Evolutionary conservation across 2,888 invertebrate species (phyloP).

Genomic region (Chrysotoxum bicinctum): DNA sequence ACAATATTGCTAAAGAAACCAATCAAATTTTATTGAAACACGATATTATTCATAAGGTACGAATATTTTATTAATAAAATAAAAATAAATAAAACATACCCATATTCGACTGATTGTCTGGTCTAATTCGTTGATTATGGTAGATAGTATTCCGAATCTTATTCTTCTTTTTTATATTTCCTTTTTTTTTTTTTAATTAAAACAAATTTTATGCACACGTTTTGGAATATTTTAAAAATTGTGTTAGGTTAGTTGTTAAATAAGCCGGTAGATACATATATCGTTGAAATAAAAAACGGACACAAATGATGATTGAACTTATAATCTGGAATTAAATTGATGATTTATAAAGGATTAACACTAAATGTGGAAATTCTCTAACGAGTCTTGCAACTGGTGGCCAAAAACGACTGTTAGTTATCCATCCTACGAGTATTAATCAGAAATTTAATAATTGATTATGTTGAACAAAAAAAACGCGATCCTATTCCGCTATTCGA

Average conservation of each 20-base stretch:
- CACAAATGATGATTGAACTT: not conserved
- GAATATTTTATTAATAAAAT: not conserved
- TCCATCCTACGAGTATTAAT: no score
- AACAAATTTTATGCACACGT: slow-evolving; percentile 10
- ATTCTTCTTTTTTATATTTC: not conserved
- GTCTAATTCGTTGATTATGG: not conserved
- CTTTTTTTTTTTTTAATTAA: not conserved
- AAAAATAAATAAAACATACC: not conserved
- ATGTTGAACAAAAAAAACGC: no score
- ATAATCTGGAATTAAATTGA: not conserved
- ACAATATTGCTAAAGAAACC: not conserved
- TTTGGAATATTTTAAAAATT: slow-evolving; percentile 7
- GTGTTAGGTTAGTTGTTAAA: slow-evolving; percentile 19
- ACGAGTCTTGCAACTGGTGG: no score
- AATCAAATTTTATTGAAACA: not conserved
- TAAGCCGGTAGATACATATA: not conserved
- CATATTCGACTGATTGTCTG: not conserved
- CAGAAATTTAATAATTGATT: no score
- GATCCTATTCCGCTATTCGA: no score
- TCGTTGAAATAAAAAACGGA: not conserved
- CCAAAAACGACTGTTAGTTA: no score
- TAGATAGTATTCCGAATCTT: not conserved
- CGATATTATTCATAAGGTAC: not conserved
- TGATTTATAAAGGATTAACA: not conserved
- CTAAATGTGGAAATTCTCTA: not conserved